Base-by-base conservation (phyloP, 2,113 vertebrate species). In the Eleginops maclovinus region DNA sequence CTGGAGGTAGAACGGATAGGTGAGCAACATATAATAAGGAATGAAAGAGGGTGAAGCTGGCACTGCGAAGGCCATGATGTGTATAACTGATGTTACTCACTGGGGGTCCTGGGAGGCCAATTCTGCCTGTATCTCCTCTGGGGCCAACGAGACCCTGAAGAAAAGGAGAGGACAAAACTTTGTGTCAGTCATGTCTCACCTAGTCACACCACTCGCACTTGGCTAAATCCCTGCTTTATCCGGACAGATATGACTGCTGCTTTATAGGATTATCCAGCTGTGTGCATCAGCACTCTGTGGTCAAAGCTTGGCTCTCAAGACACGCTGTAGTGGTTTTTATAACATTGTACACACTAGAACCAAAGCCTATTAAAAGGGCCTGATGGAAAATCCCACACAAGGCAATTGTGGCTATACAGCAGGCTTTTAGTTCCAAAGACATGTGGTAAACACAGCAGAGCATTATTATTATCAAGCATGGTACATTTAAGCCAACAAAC, bases 71-170 rank as follows among this genome's bases (percentile, higher is more conserved):
- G 41, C 21, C 50, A 60, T 58, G 28, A 41, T 67, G 22, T 61
- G 28, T 49, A 80, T 75, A 53, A 72, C 36, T 55, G n/a, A 2
- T 49, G 6, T 41, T 68, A 94, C 96, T 95, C 80, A 97, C 96
- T 14, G 95, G 94, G 9, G 89, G 92, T 2, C 96, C 96, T 0
- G 96, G 96, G 4, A 90, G 89, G 0, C 96, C 96, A 1, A 93
- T 89, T 10, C 60, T 88, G 12, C 96, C 96, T 1, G 77, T 36
- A 86, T 97, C 96, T 64, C 96, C 96, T 87, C 82, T 93, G 41
- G 93, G 90, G 47, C 96, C 96, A 14, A 93, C 24, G 9, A 81
- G 54, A 44, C 96, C 96, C 96, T 97, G 79, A 9, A 44, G 80
- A 70, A 77, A 54, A 61, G 41, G 83, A 68, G 17, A 76, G 15